Evolutionary conservation across 1,140 invertebrate species (phyloP), one percentile per base, ranked within the genome.

Genomic region (Pseudachorutes palmiensis): DNA sequence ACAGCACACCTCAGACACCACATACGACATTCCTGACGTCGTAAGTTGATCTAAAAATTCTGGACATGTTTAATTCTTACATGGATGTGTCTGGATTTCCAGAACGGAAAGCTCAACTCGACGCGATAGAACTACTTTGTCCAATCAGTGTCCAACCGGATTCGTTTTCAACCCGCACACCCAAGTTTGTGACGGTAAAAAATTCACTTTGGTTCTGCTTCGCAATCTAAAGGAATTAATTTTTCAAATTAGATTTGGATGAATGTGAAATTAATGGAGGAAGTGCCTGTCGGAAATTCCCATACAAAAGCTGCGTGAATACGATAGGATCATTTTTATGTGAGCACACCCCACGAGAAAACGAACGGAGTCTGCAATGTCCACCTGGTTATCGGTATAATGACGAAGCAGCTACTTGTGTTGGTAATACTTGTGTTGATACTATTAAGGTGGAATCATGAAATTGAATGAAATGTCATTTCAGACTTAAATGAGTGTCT

Each of bases 401-500:
- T 68, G 14, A 74, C 1, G 75, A 77, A 5, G 75, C 79, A 61
- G 65, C 80, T 76, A 71, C 80, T 73, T 83, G 86, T 69, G 62
- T 75, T 66, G 82, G 82, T 82, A 29, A 65, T 48, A 28, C 3
- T 22, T 65, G 45, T 12, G 31, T 32, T 33, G 2, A 62, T 41
- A 36, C 22, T 29, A 68, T 2, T 65, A n/a, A 26, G 22, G 0
- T 33, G 12, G 29, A 55, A 5, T n/a, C n/a, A 30, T 2, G 33
- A 12, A 32, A 41, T 33, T 69, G n/a, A n/a, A n/a, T n/a, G n/a
- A n/a, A n/a, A n/a, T n/a, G n/a, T n/a, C n/a, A 19, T 65, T 57
- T 57, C 30, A 88, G 86, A 88, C 78, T 81, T 88, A 26, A 85
- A 90, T 72, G 88, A 90, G 78, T 90, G 88, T 71, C 72, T 77